Evolutionary conservation across 2,888 invertebrate species (phyloP), one percentile per base, ranked within the genome.

Genomic region (Folsomia manolachei): DNA sequence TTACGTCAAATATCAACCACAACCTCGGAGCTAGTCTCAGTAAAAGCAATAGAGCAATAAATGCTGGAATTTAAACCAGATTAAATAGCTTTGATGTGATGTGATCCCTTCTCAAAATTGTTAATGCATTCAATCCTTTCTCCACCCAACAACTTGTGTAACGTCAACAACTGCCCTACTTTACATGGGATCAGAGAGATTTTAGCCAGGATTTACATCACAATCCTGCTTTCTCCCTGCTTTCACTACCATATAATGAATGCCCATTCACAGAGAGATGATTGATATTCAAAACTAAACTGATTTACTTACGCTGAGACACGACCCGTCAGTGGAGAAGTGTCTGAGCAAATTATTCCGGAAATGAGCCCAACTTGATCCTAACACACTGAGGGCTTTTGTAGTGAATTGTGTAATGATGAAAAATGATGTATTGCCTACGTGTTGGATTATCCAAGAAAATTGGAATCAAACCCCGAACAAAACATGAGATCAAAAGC

Each of bases 401-500:
- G n/a, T n/a, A n/a, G 39, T 39, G 39, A 14, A 39, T n/a, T 39
- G 39, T 14, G 14, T 39, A 39, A 39, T 39, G 56, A 56, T 56
- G 56, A 56, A 56, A 56, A 56, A 56, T 56, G 56, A 56, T 56
- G 56, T 7, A 56, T 56, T 56, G n/a, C 56, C 7, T 19, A 19
- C 51, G 18, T 14, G 21, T 56, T 4, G 21, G 18, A 56, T 56
- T 39, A 39, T 39, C 7, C 7, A 14, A 39, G 4, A 39, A 39
- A 39, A 14, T 39, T 39, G n/a, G n/a, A 39, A 39, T 14, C 39
- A 39, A 39, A 39, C 14, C n/a, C n/a, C n/a, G n/a, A n/a, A n/a
- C n/a, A n/a, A n/a, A n/a, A n/a, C n/a, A n/a, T n/a, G n/a, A n/a
- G n/a, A n/a, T n/a, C n/a, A n/a, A n/a, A n/a, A n/a, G n/a, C n/a